Percentiles rank a stretch among this genome's conserved stretches.
Evolutionary conservation across 2,888 invertebrate species (phyloP).

Genomic region (Zygothrica quintamaculata): DNA sequence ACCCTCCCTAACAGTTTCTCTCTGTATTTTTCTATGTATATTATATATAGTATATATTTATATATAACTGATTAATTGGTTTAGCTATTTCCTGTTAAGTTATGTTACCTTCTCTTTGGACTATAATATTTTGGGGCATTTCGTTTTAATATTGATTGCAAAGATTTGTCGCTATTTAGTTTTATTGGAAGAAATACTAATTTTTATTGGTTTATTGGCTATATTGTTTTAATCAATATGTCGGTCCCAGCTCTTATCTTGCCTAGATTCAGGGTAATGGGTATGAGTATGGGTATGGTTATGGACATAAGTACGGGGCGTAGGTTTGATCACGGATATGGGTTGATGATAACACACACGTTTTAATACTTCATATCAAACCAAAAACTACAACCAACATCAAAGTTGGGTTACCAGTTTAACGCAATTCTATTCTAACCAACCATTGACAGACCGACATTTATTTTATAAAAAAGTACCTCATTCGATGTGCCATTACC

Average conservation of each 20-base stretch:
- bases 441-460: conserved; percentile 43
- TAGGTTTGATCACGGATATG: conserved; percentile 7
- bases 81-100: conserved; percentile 18
- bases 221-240: conserved; percentile 78
- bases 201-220: conserved; percentile 81
- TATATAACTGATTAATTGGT: conserved; percentile 12
- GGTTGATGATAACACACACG: conserved; percentile 55
- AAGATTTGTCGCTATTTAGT: conserved; percentile 82
- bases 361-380: conserved; percentile 41
- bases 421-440: too few relatives aligned
- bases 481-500: conserved; percentile 32
- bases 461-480: conserved; percentile 60
- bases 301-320: conserved; percentile 10
- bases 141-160: conserved; percentile 74
- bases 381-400: conserved; percentile 42
- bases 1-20: background rate
- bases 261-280: conserved; percentile 41
- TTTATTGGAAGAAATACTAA: conserved; percentile 82
- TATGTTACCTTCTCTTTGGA: conserved; percentile 25
- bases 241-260: conserved; percentile 45
- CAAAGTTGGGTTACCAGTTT: conserved; percentile 19
- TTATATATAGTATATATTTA: conserved; percentile 1
- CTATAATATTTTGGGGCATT: background rate
- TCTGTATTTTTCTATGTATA: background rate
- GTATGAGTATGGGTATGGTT: too few relatives aligned